Percentiles rank a stretch among this genome's conserved stretches.
phyloP scores from a whole-genome alignment of 2,113 vertebrate genomes.

The Seriola dumerili region DNA sequence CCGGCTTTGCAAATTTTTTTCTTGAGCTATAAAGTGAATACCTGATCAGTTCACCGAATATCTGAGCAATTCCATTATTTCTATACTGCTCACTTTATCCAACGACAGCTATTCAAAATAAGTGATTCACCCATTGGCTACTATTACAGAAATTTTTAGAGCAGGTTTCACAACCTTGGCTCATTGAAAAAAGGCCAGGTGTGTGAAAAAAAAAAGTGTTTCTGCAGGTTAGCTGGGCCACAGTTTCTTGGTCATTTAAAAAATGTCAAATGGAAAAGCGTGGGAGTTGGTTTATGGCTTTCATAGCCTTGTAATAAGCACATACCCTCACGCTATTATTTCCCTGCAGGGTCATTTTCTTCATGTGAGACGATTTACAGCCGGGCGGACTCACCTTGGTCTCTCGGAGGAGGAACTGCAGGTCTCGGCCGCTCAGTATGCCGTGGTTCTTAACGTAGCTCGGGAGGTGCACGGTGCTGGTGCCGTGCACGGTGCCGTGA shows the following conservation, averaged over 20 bases:
- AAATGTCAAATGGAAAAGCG: not conserved
- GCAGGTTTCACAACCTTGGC: not conserved
- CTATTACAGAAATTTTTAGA: not conserved
- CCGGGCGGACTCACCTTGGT: slow-evolving; percentile 77
- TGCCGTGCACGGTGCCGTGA: slow-evolving; percentile 95
- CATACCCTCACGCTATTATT: not conserved
- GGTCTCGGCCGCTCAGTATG: slow-evolving; percentile 95
- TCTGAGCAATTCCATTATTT: not conserved
- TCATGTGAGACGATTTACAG: not conserved
- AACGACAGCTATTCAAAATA: too few species aligned
- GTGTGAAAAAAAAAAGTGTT: not conserved
- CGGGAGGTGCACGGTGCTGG: slow-evolving; percentile 93
- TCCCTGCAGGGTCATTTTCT: slow-evolving; percentile 15
- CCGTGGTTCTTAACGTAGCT: slow-evolving; percentile 97
- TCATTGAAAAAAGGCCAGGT: not conserved
- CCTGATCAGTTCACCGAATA: not conserved
- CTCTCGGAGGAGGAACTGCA: slow-evolving; percentile 96
- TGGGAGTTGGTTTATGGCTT: not conserved
- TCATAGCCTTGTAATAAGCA: not conserved
- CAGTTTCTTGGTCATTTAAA: slow-evolving; percentile 12
- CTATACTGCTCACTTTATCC: not conserved
- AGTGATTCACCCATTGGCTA: too few species aligned
- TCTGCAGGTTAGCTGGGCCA: not conserved
- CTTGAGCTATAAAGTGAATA: not conserved
- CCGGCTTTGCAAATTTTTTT: too few species aligned